These are phyloP conservation scores for Engystomops pustulosus DNA, from an alignment of 2,113 vertebrate species.

Conservation along the genomic window DNA sequence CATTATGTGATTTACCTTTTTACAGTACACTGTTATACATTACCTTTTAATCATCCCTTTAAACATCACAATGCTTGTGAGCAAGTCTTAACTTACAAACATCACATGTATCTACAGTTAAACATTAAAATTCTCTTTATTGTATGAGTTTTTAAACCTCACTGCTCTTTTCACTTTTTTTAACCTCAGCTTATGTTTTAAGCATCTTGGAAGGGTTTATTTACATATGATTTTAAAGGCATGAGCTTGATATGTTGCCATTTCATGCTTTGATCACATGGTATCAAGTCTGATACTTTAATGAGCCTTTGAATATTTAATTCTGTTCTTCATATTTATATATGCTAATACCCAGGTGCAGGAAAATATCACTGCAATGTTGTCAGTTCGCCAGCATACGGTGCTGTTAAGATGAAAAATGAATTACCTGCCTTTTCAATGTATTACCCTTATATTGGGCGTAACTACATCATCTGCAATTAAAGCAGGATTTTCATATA, in stretches of 20 bases:
- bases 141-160: no score
- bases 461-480: not conserved
- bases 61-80: not conserved
- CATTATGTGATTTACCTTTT: conserved; percentile 23
- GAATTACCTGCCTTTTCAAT: conserved; percentile 12
- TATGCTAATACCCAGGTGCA: conserved; percentile 12
- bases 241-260: not conserved
- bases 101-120: not conserved
- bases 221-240: not conserved
- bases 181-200: not conserved
- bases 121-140: no score
- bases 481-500: not conserved
- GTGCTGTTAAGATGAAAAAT: not conserved
- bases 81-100: not conserved
- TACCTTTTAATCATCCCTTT: conserved; percentile 3
- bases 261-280: conserved; percentile 1
- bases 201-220: not conserved
- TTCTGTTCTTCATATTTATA: conserved; percentile 25
- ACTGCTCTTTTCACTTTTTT: not conserved
- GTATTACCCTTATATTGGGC: not conserved
- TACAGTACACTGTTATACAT: not conserved
- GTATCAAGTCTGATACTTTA: conserved; percentile 13
- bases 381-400: not conserved
- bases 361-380: conserved; percentile 17
- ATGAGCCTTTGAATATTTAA: conserved; percentile 9